Conservation (phyloP, 64 coral and sea anemone species). For the Exaiptasia diaphana region DNA sequence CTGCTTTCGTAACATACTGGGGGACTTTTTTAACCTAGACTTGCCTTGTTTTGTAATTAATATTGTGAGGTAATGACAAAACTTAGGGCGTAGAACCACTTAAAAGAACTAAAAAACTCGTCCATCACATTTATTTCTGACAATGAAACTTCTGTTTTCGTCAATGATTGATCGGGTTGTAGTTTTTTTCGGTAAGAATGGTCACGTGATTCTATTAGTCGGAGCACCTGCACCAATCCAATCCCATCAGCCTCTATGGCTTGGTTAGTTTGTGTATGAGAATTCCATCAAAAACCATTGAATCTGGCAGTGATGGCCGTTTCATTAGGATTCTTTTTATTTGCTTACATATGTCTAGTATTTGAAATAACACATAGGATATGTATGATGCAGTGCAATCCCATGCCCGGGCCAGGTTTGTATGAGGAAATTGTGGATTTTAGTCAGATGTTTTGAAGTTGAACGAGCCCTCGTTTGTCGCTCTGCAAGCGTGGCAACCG, state of each 20-base stretch:
- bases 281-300: conserved; percentile 71
- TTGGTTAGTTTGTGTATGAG: conserved; percentile 91
- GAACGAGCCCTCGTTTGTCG: conserved; percentile 58
- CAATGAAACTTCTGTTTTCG: background rate
- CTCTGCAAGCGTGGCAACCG: conserved; percentile 55
- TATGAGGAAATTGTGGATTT: conserved; percentile 17
- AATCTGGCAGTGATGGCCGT: conserved; percentile 79
- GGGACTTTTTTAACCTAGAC: background rate
- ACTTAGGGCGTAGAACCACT: background rate
- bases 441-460: conserved; percentile 51
- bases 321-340: conserved; percentile 80
- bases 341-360: conserved; percentile 78
- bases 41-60: background rate
- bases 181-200: background rate
- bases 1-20: no score
- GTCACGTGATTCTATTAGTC: conserved; percentile 77
- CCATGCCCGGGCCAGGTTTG: conserved; percentile 90
- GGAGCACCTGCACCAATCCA: conserved; percentile 76
- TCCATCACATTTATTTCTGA: conserved; percentile 9
- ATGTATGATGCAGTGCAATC: conserved; percentile 98
- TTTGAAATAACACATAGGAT: conserved; percentile 94
- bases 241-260: conserved; percentile 92
- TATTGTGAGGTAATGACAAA: background rate
- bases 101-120: background rate
- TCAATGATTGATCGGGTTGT: background rate